Conservation (phyloP, 2,113 vertebrate species). For the Lipophrys pholis region DNA sequence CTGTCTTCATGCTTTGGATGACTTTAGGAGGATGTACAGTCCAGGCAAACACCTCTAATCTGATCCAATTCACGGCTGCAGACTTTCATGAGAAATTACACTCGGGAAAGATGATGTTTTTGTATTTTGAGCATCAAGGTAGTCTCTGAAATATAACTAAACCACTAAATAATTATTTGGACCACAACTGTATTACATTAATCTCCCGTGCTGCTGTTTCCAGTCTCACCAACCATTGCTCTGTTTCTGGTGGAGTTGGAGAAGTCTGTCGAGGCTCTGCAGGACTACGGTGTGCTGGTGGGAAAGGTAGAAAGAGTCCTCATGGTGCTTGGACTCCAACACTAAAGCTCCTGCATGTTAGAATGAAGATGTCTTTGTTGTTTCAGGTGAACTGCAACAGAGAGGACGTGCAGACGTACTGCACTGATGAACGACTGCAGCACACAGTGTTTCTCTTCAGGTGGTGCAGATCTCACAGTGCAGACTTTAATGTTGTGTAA, state of each 20-base stretch:
- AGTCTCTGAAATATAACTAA: background rate
- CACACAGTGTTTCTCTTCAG: conserved; percentile 92
- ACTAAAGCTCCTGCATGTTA: no score
- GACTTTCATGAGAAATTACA: conserved; percentile 72
- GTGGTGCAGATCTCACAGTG: conserved; percentile 67
- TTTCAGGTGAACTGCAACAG: conserved; percentile 89
- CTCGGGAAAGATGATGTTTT: conserved; percentile 78
- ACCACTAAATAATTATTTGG: no score
- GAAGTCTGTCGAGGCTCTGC: conserved; percentile 85
- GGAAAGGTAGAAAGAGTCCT: conserved; percentile 84
- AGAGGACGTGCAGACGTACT: conserved; percentile 84
- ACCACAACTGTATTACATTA: no score
- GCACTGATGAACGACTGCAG: conserved; percentile 80
- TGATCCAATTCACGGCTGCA: conserved; percentile 66
- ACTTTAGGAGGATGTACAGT: conserved; percentile 42
- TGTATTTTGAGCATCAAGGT: conserved; percentile 83
- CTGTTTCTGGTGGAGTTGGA: conserved; percentile 90
- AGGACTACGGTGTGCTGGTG: conserved; percentile 91
- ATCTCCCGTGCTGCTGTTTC: conserved; percentile 24
- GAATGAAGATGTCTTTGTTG: background rate
- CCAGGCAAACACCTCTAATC: conserved; percentile 54
- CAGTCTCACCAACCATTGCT: conserved; percentile 84
- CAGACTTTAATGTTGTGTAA: no score
- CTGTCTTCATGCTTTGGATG: conserved; percentile 60
- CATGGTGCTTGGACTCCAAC: no score